Evolutionary conservation across 1,140 invertebrate genomes (phyloP).

Genomic region (Dinothrombium tinctorium): DNA sequence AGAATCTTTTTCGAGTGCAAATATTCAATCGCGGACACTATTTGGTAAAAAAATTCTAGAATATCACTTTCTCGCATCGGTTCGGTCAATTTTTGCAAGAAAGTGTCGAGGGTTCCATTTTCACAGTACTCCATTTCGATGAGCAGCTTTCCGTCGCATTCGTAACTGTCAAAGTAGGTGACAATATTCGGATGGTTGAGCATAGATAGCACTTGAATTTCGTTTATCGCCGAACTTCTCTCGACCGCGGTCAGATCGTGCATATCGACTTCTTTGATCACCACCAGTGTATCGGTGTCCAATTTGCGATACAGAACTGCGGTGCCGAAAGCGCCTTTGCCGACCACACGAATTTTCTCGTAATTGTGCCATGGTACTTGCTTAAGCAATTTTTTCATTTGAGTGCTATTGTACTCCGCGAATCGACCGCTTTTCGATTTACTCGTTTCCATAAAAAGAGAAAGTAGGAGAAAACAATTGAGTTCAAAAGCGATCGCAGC

Average conservation of each 20-base stretch:
- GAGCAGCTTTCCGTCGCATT: constrained; percentile 41
- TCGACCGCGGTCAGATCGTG: constrained; percentile 39
- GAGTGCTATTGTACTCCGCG: no score
- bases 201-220: constrained; percentile 40
- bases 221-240: constrained; percentile 44
- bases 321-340: constrained; percentile 49
- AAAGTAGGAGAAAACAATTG: no score
- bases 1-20: constrained; percentile 47
- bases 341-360: no score
- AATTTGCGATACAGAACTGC: constrained; percentile 41
- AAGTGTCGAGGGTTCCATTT: constrained; percentile 38
- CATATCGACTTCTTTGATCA: constrained; percentile 51
- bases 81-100: constrained; percentile 27
- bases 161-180: constrained; percentile 47
- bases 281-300: constrained; percentile 36
- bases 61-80: constrained; percentile 35
- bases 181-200: constrained; percentile 48
- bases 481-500: no score
- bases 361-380: no score
- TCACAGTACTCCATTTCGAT: constrained; percentile 63
- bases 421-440: no score
- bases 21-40: constrained; percentile 38
- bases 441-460: no score
- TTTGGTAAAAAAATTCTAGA: constrained; percentile 39
- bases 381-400: no score